Evolutionary conservation across 2,797 vertebrate genomes (phyloP).

Genomic region (Silurus lanzhouensis): DNA sequence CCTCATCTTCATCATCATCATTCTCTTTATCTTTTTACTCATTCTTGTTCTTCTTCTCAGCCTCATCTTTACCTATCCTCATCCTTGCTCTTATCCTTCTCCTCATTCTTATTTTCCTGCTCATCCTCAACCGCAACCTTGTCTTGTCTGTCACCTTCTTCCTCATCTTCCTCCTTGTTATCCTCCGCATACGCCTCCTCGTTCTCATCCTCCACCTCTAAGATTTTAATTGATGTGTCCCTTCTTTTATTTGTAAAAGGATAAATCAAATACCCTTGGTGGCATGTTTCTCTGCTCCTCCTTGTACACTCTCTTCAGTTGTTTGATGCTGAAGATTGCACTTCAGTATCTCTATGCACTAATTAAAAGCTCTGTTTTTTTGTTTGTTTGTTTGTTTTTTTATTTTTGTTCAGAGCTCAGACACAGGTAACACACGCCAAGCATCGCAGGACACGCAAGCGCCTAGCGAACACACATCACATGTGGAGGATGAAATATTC

Average conservation of each 20-base stretch:
- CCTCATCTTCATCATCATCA: no score
- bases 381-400: conserved; percentile 55
- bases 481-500: conserved; percentile 86
- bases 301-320: conserved; percentile 33
- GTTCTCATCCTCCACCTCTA: background rate
- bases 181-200: background rate
- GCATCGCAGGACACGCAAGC: conserved; percentile 66
- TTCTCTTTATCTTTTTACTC: background rate
- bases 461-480: conserved; percentile 80
- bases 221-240: no score
- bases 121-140: no score
- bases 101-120: no score
- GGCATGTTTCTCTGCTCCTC: conserved; percentile 41
- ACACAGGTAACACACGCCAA: conserved; percentile 80
- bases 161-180: background rate
- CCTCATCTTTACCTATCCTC: no score
- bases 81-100: no score
- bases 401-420: conserved; percentile 64
- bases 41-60: no score
- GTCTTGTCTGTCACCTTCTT: no score
- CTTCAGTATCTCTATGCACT: conserved; percentile 63
- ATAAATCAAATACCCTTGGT: conserved; percentile 11
- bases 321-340: conserved; percentile 43
- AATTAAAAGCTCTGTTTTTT: conserved; percentile 75
- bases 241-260: background rate